A percentile compares a stretch with the other conserved stretches of the same genome.
Conservation (phyloP, 2,113 vertebrate genomes). For the Callocephalon fimbriatum region DNA sequence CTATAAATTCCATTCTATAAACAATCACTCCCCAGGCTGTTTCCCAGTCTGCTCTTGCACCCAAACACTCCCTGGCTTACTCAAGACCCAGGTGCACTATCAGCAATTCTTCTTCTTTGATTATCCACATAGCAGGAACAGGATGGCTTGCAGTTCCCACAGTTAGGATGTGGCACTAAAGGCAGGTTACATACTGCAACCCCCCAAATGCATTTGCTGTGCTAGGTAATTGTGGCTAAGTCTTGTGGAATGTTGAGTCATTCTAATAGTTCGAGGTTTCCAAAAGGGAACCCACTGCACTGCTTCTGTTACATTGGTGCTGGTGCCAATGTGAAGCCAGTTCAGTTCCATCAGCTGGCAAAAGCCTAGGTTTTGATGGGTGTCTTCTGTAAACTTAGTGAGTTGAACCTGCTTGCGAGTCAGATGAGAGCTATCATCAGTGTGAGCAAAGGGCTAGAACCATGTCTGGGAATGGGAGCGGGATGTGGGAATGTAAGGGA, state of each 20-base stretch:
- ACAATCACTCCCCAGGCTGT: too few relatives aligned
- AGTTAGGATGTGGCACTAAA: background rate
- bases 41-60: too few relatives aligned
- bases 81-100: background rate
- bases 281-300: background rate
- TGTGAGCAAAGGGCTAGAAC: background rate
- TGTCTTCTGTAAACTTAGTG: background rate
- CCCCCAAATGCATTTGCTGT: background rate
- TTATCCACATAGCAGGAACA: background rate
- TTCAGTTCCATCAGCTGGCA: background rate
- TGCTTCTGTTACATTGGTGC: background rate
- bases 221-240: background rate
- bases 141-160: background rate
- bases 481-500: background rate
- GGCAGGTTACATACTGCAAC: background rate
- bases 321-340: background rate
- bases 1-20: too few relatives aligned
- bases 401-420: accelerated
- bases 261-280: background rate
- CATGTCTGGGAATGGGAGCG: background rate
- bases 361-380: background rate
- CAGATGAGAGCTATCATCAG: background rate
- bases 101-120: background rate
- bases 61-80: background rate
- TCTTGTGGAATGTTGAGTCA: background rate